Conservation (phyloP, 2,113 vertebrate genomes). For the Colistium nudipinnis region DNA sequence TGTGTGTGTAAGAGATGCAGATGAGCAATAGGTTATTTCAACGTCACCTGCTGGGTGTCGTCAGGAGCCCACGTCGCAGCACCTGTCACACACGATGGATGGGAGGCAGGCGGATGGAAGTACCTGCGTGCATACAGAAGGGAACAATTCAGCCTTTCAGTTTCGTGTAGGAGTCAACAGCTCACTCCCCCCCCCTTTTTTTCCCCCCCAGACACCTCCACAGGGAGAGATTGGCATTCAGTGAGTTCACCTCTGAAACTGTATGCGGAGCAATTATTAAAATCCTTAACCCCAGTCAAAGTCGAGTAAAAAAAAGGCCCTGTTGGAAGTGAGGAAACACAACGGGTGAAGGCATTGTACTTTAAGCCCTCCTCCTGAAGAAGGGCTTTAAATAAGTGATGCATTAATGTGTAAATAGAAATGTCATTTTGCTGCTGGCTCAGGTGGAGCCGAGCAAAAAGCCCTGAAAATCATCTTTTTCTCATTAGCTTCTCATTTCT, state of each 20-base stretch:
- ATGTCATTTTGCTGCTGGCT: constrained; percentile 17
- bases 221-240: constrained; percentile 1
- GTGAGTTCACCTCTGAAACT: constrained; percentile 10
- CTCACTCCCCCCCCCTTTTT: constrained; percentile 27
- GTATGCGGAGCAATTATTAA: constrained; percentile 1
- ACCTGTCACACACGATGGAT: constrained; percentile 61
- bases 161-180: constrained; percentile 39
- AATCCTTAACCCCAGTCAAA: not conserved
- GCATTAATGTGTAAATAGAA: constrained; percentile 31
- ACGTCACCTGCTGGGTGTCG: constrained; percentile 55
- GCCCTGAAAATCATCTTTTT: constrained; percentile 12
- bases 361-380: constrained; percentile 9
- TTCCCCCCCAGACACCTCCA: constrained; percentile 3
- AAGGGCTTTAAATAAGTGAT: constrained; percentile 36
- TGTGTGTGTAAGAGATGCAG: constrained; percentile 15
- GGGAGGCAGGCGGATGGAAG: constrained; percentile 61
- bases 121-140: constrained; percentile 52
- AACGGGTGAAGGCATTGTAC: not conserved
- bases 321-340: not conserved
- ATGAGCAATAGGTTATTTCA: constrained; percentile 60
- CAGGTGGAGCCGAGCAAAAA: constrained; percentile 45
- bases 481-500: constrained; percentile 30
- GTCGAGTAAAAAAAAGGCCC: not conserved
- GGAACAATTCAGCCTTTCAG: constrained; percentile 39
- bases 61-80: constrained; percentile 48